Conservation (phyloP, 1,140 invertebrate species). For the Meloidogyne chitwoodi region DNA sequence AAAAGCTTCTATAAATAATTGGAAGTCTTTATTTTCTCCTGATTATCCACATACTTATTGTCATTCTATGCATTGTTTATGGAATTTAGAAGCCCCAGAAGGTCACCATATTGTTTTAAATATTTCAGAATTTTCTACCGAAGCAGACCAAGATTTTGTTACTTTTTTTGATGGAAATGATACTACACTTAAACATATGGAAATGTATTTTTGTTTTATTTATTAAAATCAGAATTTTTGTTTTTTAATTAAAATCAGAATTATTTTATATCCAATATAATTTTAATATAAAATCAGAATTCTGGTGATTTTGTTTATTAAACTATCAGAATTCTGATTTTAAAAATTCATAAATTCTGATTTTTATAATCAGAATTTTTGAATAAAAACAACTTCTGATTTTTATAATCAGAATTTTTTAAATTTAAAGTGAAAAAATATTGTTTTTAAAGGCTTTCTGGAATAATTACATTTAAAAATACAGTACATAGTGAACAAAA, state of each 20-base stretch:
- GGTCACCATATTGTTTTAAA: conserved; percentile 24
- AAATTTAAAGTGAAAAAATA: too few relatives aligned
- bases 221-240: too few relatives aligned
- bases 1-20: conserved; percentile 20
- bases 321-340: not conserved
- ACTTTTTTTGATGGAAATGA: conserved; percentile 34
- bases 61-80: conserved; percentile 12
- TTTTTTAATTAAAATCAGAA: too few relatives aligned
- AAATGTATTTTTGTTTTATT: conserved; percentile 26
- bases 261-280: too few relatives aligned
- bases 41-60: conserved; percentile 36
- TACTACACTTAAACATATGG: conserved; percentile 24
- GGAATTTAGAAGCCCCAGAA: conserved; percentile 22
- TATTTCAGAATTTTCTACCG: conserved; percentile 22
- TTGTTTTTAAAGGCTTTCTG: conserved; percentile 26
- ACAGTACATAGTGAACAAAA: not conserved
- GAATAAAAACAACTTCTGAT: not conserved
- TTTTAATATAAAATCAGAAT: not conserved
- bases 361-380: not conserved
- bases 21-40: conserved; percentile 22
- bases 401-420: too few relatives aligned
- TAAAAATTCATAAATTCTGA: not conserved
- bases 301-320: not conserved
- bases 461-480: conserved; percentile 10
- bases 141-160: conserved; percentile 37